Evolutionary conservation across 2,113 vertebrate species (phyloP).

Genomic region (Aptenodytes forsteri): DNA sequence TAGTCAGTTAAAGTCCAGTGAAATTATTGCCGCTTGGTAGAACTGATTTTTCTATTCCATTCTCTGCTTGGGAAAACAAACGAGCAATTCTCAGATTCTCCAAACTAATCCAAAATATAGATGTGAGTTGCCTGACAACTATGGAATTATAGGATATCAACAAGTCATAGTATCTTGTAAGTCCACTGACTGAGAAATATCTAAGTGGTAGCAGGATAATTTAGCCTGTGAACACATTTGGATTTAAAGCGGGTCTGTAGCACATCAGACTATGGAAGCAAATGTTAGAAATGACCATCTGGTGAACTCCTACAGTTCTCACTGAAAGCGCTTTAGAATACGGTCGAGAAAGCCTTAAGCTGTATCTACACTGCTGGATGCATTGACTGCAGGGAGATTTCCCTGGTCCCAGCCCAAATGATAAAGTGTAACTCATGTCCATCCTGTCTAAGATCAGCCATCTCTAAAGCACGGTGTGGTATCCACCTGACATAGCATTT

Average conservation of each 20-base stretch:
- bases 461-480: not conserved
- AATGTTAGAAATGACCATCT: not conserved
- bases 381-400: not conserved
- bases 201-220: not conserved
- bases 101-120: not conserved
- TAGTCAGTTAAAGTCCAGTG: not conserved
- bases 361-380: not conserved
- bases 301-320: not conserved
- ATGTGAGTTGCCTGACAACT: not conserved
- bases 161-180: not conserved
- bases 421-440: not conserved
- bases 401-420: not conserved
- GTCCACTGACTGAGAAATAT: not conserved
- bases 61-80: not conserved
- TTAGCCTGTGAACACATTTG: not conserved
- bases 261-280: rapidly evolving
- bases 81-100: not conserved
- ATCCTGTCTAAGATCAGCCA: not conserved
- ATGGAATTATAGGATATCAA: not conserved
- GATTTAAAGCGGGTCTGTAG: not conserved
- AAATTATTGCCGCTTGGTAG: not conserved
- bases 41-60: not conserved
- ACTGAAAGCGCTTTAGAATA: not conserved
- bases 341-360: not conserved
- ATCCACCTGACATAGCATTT: not conserved